A percentile compares a stretch with the other conserved stretches of the same genome.
Evolutionary conservation across 1,140 invertebrate species (phyloP).

Genomic region (Neelides sp.): DNA sequence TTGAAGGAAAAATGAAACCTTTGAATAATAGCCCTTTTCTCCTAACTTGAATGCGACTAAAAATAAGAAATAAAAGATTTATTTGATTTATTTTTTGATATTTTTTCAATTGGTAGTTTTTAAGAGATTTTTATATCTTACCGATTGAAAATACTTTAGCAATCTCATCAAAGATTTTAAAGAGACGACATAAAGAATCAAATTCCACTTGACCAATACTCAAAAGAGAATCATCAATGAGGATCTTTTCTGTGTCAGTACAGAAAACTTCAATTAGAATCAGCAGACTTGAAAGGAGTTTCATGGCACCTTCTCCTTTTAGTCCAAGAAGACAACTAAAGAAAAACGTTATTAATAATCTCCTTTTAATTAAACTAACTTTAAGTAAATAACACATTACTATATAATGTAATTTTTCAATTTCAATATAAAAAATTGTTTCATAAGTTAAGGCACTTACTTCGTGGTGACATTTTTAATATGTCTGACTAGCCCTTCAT

Average conservation of each 20-base stretch:
- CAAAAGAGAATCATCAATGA: not conserved
- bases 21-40: constrained; percentile 16
- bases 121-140: constrained; percentile 5
- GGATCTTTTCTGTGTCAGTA: not conserved
- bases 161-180: constrained; percentile 14
- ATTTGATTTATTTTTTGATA: not conserved
- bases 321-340: constrained; percentile 19
- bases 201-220: no score
- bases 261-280: constrained; percentile 25
- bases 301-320: constrained; percentile 20
- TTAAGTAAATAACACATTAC: not conserved
- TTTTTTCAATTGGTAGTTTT: not conserved
- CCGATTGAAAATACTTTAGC: constrained; percentile 16
- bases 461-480: constrained; percentile 22
- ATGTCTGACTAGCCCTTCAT: constrained; percentile 19
- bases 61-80: constrained; percentile 7
- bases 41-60: constrained; percentile 18
- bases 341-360: constrained; percentile 9
- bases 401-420: not conserved
- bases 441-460: constrained; percentile 12
- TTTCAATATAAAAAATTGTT: not conserved
- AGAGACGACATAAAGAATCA: no score
- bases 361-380: not conserved
- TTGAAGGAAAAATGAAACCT: constrained; percentile 18
- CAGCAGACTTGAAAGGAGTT: constrained; percentile 19